phyloP scores from a whole-genome alignment of 2,888 invertebrate genomes.

The Cepaea hortensis region DNA sequence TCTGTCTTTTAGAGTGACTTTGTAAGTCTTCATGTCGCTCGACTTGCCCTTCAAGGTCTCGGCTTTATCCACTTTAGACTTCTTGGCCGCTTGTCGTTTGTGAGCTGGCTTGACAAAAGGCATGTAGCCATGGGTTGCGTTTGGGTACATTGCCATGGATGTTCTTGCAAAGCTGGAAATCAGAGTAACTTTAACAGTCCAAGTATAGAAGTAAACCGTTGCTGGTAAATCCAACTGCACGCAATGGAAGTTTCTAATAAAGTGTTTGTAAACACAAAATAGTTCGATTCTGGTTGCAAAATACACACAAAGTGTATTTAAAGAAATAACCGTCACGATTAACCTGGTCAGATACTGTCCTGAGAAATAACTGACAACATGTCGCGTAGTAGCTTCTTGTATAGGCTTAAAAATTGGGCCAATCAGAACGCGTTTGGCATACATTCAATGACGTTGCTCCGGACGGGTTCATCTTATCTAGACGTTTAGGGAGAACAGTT shows the following conservation, averaged over 20 bases:
- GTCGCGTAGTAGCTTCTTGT: slow-evolving; percentile 11
- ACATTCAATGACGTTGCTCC: slow-evolving; percentile 40
- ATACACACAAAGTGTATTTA: not conserved
- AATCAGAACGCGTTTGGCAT: slow-evolving; percentile 41
- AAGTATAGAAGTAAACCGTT: not conserved
- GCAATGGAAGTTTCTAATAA: not conserved
- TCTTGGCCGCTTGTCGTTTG: slow-evolving; percentile 58
- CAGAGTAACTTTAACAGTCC: not conserved
- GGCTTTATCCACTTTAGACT: slow-evolving; percentile 59
- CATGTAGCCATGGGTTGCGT: slow-evolving; percentile 71
- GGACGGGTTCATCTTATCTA: not conserved
- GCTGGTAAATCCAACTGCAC: no score
- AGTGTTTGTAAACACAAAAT: not conserved
- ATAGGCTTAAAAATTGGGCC: slow-evolving; percentile 34
- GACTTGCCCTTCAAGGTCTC: slow-evolving; percentile 42
- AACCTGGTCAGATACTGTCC: not conserved
- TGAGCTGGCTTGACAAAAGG: slow-evolving; percentile 67
- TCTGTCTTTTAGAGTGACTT: slow-evolving; percentile 68
- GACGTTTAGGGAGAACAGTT: slow-evolving; percentile 5
- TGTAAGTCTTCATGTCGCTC: slow-evolving; percentile 64
- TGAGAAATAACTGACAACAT: not conserved
- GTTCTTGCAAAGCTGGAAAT: not conserved
- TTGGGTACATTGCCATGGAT: slow-evolving; percentile 71
- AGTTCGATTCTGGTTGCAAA: not conserved
- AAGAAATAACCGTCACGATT: no score